phyloP scores from a whole-genome alignment of 1,140 invertebrate genomes.

The Medauroidea extradentata region DNA sequence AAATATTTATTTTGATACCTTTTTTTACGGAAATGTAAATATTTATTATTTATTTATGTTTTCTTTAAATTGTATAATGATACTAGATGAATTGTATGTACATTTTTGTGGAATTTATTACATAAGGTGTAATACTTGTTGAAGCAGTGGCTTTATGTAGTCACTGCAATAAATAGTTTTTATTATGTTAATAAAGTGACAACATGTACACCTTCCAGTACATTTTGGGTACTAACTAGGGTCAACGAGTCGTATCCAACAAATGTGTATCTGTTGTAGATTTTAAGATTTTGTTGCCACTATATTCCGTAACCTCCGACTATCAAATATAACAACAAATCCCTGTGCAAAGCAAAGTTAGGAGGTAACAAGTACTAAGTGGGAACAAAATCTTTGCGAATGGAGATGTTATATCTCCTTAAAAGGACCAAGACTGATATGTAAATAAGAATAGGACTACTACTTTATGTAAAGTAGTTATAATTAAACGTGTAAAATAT shows the following conservation, averaged over 20 bases:
- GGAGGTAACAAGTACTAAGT: background rate
- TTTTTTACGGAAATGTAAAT: background rate
- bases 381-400: background rate
- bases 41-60: background rate
- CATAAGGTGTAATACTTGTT: too few relatives aligned
- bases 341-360: slow-evolving; percentile 14
- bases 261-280: background rate
- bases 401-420: background rate
- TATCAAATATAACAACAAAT: background rate
- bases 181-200: background rate
- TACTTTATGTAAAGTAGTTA: background rate
- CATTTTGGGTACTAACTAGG: background rate
- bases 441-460: slow-evolving; percentile 1
- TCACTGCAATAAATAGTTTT: background rate
- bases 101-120: too few relatives aligned
- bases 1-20: background rate
- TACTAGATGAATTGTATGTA: background rate
- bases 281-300: background rate
- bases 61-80: background rate
- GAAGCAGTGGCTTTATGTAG: too few relatives aligned
- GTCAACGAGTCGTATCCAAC: background rate
- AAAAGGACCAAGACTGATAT: slow-evolving; percentile 3
- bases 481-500: background rate
- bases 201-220: background rate
- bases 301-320: background rate